Conservation (phyloP, 2,113 vertebrate genomes). For the Dinomys branickii region DNA sequence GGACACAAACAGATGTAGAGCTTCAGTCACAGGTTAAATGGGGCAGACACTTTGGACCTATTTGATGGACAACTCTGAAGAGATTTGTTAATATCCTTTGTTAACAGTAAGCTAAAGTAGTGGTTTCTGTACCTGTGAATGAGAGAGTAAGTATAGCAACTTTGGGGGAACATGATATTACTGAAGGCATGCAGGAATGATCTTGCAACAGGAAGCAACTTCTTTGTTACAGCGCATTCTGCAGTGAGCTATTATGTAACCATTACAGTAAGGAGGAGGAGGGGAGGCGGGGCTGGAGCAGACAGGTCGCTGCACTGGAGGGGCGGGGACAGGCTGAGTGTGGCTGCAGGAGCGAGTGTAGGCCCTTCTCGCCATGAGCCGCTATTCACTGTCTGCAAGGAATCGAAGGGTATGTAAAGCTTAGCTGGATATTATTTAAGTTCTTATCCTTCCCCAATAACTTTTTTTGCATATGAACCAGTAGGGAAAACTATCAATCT, state of each 20-base stretch:
- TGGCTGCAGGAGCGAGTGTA: accelerated
- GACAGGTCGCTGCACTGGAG: no score
- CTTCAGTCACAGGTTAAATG: neutral
- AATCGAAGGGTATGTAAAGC: neutral
- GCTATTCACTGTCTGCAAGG: neutral
- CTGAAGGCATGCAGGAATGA: neutral
- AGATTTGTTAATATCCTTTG: neutral
- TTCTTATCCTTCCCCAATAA: neutral
- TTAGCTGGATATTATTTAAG: neutral
- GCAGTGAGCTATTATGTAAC: neutral
- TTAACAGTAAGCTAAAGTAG: neutral
- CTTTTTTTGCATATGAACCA: neutral
- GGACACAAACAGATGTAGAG: neutral
- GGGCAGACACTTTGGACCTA: neutral
- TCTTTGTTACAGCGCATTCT: no score
- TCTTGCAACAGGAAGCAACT: neutral
- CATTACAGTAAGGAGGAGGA: neutral
- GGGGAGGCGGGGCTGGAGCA: no score
- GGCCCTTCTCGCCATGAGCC: neutral
- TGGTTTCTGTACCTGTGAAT: neutral
- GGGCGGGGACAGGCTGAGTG: neutral
- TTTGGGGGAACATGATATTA: neutral
- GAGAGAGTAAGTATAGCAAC: neutral
- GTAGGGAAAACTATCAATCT: neutral
- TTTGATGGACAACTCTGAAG: neutral